Evolutionary conservation across 2,113 vertebrate species (phyloP).

Genomic region (Dicerorhinus sumatrensis): DNA sequence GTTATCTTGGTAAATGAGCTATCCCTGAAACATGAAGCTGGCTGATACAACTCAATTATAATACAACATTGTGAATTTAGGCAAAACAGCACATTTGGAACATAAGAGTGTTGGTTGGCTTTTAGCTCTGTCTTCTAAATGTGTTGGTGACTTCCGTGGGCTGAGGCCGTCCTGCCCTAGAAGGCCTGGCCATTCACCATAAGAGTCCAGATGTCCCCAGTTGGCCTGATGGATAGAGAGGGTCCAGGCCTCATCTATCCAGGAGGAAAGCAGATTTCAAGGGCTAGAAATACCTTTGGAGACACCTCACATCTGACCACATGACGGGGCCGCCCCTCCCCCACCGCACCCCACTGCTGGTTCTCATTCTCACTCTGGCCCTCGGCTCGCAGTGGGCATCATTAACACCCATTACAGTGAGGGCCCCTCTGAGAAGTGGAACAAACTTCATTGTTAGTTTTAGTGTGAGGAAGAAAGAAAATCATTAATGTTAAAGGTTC

Average conservation of each 20-base stretch:
- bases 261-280: neutral
- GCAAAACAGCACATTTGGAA: neutral
- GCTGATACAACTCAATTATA: neutral
- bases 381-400: neutral
- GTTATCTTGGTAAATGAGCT: neutral
- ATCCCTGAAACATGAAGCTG: neutral
- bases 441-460: neutral
- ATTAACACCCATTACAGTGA: neutral
- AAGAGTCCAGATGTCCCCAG: neutral
- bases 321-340: no score
- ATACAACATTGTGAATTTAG: neutral
- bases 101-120: neutral
- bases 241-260: neutral
- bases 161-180: no score
- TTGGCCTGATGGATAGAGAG: neutral
- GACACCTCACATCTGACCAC: neutral
- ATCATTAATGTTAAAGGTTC: neutral
- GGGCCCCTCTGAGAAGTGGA: neutral
- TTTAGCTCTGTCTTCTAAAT: neutral
- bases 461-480: slow-evolving; percentile 6
- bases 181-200: neutral
- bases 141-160: neutral
- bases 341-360: no score
- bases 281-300: neutral
- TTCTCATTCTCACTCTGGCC: neutral